A percentile compares a stretch with the other conserved stretches of the same genome.
Conservation (phyloP, 2,113 vertebrate genomes). For the Spilogale gracilis region DNA sequence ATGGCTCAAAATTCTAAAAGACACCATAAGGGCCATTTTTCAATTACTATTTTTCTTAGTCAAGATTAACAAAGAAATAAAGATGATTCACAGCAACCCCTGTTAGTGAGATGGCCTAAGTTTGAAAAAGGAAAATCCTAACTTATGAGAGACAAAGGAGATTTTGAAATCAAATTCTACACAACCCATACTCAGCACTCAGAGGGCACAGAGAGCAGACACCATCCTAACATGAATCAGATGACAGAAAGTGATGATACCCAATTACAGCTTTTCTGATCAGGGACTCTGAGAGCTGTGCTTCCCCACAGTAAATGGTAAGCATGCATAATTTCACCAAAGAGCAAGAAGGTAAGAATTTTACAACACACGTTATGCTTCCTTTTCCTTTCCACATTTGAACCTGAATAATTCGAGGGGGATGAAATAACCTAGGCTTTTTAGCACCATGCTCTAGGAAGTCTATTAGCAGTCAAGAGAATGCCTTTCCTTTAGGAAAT, state of each 20-base stretch:
- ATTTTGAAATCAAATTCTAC: neutral
- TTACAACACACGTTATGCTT: neutral
- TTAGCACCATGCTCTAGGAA: neutral
- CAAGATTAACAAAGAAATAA: neutral
- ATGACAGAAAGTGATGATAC: neutral
- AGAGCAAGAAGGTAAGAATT: neutral
- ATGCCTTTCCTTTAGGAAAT: neutral
- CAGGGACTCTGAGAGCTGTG: neutral
- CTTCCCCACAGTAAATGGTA: neutral
- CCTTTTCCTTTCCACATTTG: slow-evolving; percentile 9
- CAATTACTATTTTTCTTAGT: neutral
- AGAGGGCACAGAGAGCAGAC: neutral
- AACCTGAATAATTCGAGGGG: neutral
- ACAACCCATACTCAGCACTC: neutral
- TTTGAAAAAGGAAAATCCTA: neutral
- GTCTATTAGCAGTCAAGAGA: neutral
- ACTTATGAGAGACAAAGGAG: neutral
- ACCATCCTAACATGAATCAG: neutral
- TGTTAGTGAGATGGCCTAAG: neutral
- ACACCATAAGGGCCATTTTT: neutral
- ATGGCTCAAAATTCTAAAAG: neutral
- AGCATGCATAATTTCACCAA: neutral
- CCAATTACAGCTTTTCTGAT: neutral
- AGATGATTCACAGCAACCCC: neutral
- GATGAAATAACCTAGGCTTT: neutral